phyloP scores from a whole-genome alignment of 2,888 invertebrate genomes.

The Ennomos quercinarius region DNA sequence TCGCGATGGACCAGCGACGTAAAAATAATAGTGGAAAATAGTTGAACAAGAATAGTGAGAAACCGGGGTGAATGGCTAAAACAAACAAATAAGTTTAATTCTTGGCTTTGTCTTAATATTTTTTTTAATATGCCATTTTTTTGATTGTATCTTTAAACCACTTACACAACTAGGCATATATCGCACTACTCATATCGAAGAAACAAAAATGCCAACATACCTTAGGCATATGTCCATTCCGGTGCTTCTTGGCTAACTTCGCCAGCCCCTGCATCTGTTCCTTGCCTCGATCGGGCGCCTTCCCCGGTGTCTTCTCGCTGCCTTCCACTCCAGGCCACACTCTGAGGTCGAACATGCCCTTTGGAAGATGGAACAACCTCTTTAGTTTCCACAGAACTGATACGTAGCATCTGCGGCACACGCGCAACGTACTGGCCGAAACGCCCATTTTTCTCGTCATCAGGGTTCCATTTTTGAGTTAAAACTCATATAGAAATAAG shows the following conservation, averaged over 20 bases:
- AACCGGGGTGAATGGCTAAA: no score
- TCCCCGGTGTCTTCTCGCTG: slow-evolving; percentile 92
- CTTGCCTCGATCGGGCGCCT: slow-evolving; percentile 91
- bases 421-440: slow-evolving; percentile 48
- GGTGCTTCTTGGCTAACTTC: slow-evolving; percentile 96
- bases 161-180: no score
- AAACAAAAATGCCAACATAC: slow-evolving; percentile 64
- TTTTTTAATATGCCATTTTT: no score
- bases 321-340: slow-evolving; percentile 97
- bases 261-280: slow-evolving; percentile 95
- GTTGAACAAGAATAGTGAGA: no score
- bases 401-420: slow-evolving; percentile 53
- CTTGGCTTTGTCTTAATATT: no score
- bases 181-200: no score
- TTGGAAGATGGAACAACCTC: slow-evolving; percentile 54
- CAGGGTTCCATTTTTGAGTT: background rate
- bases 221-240: slow-evolving; percentile 97
- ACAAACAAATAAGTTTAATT: no score
- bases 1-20: no score
- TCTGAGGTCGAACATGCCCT: slow-evolving; percentile 94
- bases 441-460: slow-evolving; percentile 56
- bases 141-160: no score
- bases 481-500: background rate
- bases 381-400: slow-evolving; percentile 51
- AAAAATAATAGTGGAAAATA: no score